Evolutionary conservation across 2,113 vertebrate species (phyloP).

Genomic region (Heterotilapia buettikoferi): DNA sequence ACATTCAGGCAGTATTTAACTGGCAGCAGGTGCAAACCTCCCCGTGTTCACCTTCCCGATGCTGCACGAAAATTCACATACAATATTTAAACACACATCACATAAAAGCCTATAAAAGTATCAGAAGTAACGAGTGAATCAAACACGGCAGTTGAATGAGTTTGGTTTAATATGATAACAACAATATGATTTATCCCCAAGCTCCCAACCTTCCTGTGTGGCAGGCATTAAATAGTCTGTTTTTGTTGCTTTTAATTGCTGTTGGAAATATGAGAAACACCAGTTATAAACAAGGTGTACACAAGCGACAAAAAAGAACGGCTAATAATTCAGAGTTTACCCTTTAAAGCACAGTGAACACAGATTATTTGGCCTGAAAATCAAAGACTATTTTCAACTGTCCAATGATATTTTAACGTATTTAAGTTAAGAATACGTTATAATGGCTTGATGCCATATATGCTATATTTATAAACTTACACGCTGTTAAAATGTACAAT

Average conservation of each 20-base stretch:
- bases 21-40: neutral
- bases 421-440: neutral
- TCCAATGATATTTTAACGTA: neutral
- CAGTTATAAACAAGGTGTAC: fast-evolving
- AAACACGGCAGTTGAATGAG: neutral
- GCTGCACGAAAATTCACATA: neutral
- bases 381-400: neutral
- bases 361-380: neutral
- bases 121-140: fast-evolving
- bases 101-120: neutral
- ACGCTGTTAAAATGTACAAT: neutral
- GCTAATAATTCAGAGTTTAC: neutral
- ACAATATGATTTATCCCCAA: neutral
- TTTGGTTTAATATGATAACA: neutral
- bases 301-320: neutral
- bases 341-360: neutral
- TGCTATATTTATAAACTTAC: neutral
- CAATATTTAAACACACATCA: neutral
- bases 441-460: fast-evolving
- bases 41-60: fast-evolving
- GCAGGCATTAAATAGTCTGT: neutral
- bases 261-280: neutral
- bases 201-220: neutral
- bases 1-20: neutral
- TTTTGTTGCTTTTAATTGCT: neutral